These are phyloP conservation scores for Apotomis betuletana DNA, from an alignment of 2,888 invertebrate species.

Conservation along the genomic window DNA sequence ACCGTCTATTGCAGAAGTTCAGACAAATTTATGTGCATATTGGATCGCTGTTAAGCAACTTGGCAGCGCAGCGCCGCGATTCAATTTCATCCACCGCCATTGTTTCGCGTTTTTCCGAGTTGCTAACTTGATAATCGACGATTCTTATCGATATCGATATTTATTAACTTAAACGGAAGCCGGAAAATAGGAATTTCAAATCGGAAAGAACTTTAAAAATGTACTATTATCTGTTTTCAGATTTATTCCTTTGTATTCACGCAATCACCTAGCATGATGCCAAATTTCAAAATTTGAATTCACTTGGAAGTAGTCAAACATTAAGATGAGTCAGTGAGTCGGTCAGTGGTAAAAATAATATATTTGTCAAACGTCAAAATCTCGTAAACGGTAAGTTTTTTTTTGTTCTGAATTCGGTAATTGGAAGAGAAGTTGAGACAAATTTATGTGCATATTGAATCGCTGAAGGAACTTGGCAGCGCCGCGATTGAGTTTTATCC, in stretches of 20 bases:
- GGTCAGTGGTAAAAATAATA: no score
- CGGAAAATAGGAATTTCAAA: background rate
- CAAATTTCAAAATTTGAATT: no score
- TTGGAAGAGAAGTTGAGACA: constrained; percentile 44
- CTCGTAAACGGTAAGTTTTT: no score
- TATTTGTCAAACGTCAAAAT: no score
- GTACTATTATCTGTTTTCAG: no score
- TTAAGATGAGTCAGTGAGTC: no score
- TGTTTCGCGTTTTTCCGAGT: constrained; percentile 25
- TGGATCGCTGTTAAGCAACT: constrained; percentile 62
- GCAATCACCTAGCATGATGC: no score
- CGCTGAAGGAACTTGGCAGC: constrained; percentile 57
- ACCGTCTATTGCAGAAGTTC: constrained; percentile 42
- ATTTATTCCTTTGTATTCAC: no score
- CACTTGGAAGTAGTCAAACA: no score
- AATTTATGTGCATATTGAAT: constrained; percentile 76
- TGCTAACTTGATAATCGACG: constrained; percentile 26
- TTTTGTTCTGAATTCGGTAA: no score
- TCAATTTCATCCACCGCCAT: constrained; percentile 53
- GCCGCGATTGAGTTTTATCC: constrained; percentile 60
- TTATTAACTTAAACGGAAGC: constrained; percentile 17
- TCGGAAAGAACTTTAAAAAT: no score
- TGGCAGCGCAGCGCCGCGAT: constrained; percentile 52
- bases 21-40: constrained; percentile 74
- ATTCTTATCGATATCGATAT: constrained; percentile 4